These are phyloP conservation scores for Scatophagus argus DNA, from an alignment of 2,113 vertebrate species.

Conservation along the genomic window DNA sequence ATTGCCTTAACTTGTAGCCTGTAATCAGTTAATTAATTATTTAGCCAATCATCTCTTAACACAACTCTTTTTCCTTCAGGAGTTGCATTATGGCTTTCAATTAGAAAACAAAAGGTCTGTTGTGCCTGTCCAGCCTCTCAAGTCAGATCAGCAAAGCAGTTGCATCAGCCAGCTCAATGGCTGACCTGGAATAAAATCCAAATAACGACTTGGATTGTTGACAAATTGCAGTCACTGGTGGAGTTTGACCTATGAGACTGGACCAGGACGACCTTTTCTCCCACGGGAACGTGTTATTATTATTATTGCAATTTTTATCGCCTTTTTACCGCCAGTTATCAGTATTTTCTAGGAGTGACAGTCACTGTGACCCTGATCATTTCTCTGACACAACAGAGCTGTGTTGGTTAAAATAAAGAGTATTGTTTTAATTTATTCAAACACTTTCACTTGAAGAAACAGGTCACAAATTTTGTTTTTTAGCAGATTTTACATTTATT, in stretches of 20 bases:
- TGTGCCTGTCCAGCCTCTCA: constrained; percentile 21
- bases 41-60: constrained; percentile 12
- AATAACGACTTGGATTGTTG: constrained; percentile 34
- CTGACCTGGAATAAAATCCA: constrained; percentile 43
- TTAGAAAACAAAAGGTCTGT: constrained; percentile 37
- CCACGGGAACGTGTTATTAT: constrained; percentile 5
- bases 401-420: neutral
- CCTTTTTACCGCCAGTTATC: neutral
- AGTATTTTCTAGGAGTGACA: constrained; percentile 4
- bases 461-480: neutral
- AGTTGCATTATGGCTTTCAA: constrained; percentile 40
- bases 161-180: neutral
- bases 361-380: constrained; percentile 11
- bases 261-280: neutral
- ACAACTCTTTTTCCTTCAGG: constrained; percentile 13
- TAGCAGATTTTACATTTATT: neutral
- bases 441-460: neutral
- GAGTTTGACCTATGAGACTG: constrained; percentile 26
- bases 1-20: neutral
- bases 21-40: constrained; percentile 28
- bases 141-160: constrained; percentile 24
- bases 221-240: constrained; percentile 23
- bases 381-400: neutral
- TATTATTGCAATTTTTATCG: constrained; percentile 27
- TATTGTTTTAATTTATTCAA: neutral